A percentile compares a stretch with the other conserved stretches of the same genome.
Conservation (phyloP, 2,888 invertebrate genomes). For the Mimumesa dahlbomi region DNA sequence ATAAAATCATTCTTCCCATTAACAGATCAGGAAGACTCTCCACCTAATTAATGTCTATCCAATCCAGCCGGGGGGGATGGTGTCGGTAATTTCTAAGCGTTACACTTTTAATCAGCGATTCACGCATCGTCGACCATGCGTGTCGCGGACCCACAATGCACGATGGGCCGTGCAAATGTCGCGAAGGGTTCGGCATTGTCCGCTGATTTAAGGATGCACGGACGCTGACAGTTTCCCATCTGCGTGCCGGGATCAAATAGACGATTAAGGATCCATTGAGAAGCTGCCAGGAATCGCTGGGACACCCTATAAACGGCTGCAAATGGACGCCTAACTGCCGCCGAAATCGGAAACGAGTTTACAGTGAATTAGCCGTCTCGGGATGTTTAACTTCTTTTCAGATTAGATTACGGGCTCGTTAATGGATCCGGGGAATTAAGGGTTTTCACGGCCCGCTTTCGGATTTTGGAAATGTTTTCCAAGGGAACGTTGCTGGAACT, state of each 20-base stretch:
- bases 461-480: no score
- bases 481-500: no score
- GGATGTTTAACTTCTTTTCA: conserved; percentile 30
- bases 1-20: no score
- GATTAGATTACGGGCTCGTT: no score
- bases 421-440: no score
- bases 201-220: conserved; percentile 61
- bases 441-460: no score
- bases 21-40: no score
- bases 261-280: conserved; percentile 53
- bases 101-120: conserved; percentile 69
- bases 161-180: conserved; percentile 45
- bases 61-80: no score
- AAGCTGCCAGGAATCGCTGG: conserved; percentile 12
- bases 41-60: no score
- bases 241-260: conserved; percentile 58
- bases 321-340: conserved; percentile 25
- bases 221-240: conserved; percentile 60
- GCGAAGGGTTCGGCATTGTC: conserved; percentile 56
- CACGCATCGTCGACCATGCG: conserved; percentile 64
- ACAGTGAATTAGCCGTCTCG: conserved; percentile 43
- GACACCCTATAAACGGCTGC: conserved; percentile 21
- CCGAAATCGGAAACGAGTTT: conserved; percentile 4
- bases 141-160: conserved; percentile 54
- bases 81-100: conserved; percentile 64